Evolutionary conservation across 1,140 invertebrate genomes (phyloP).

Genomic region (Spodoptera litura): DNA sequence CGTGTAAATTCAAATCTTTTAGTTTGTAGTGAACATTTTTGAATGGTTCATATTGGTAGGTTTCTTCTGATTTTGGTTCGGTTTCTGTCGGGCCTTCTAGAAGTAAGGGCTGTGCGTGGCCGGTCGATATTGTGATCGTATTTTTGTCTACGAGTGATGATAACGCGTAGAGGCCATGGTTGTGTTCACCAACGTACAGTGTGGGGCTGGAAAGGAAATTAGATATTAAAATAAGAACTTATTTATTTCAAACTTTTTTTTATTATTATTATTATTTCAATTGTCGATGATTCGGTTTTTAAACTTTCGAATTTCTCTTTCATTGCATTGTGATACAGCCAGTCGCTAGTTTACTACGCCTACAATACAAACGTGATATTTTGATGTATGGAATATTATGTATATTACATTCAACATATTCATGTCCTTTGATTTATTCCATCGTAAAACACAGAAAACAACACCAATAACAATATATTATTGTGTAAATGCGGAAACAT

Average conservation of each 20-base stretch:
- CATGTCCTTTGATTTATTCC: too few species aligned
- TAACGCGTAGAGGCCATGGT: constrained; percentile 95
- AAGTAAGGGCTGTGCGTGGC: constrained; percentile 87
- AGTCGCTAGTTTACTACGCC: too few species aligned
- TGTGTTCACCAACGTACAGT: constrained; percentile 96
- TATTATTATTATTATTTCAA: too few species aligned
- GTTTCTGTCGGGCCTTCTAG: constrained; percentile 88
- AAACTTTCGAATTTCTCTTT: neutral
- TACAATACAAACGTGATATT: too few species aligned
- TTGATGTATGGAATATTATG: too few species aligned
- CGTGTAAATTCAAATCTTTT: constrained; percentile 78
- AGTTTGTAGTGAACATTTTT: constrained; percentile 84
- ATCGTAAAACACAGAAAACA: neutral
- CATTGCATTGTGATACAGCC: too few species aligned
- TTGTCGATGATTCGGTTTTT: neutral
- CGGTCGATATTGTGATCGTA: constrained; percentile 90
- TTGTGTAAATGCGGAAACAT: neutral
- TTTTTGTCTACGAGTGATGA: constrained; percentile 96
- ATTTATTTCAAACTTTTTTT: neutral
- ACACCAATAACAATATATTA: neutral
- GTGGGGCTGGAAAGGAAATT: constrained; percentile 91
- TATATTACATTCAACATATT: too few species aligned
- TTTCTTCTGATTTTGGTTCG: constrained; percentile 63
- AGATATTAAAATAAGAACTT: too few species aligned
- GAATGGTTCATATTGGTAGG: constrained; percentile 77